These are phyloP conservation scores for Leptestheria dahalacensis DNA, from an alignment of 1,140 invertebrate species.

Conservation along the genomic window DNA sequence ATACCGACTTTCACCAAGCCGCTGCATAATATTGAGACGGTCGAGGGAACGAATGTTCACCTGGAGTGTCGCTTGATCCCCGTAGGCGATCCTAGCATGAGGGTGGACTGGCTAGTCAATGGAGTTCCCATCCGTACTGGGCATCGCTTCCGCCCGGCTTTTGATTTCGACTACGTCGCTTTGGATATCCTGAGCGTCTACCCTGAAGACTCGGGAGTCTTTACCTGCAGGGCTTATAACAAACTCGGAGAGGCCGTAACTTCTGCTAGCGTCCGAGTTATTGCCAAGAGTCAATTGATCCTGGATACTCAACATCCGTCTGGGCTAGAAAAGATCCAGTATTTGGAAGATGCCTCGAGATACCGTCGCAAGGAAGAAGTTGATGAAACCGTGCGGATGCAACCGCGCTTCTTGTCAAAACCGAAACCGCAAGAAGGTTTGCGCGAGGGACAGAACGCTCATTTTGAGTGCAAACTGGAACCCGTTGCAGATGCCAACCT, in stretches of 20 bases:
- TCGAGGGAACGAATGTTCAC: constrained; percentile 84
- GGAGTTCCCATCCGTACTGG: constrained; percentile 54
- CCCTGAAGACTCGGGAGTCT: constrained; percentile 90
- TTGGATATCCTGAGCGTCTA: constrained; percentile 90
- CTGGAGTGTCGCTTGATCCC: constrained; percentile 84
- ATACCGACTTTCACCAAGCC: constrained; percentile 73
- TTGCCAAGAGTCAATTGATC: constrained; percentile 66
- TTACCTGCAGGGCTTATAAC: constrained; percentile 81
- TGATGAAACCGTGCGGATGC: constrained; percentile 66
- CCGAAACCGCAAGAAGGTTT: constrained; percentile 71
- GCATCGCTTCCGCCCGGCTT: constrained; percentile 84
- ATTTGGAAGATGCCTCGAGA: constrained; percentile 69
- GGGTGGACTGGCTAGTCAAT: constrained; percentile 94
- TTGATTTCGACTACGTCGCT: constrained; percentile 95
- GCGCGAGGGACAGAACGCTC: constrained; percentile 78
- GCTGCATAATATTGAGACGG: constrained; percentile 75
- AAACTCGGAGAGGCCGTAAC: constrained; percentile 87
- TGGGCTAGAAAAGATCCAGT: constrained; percentile 77
- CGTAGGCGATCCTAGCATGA: constrained; percentile 86
- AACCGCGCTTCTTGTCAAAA: constrained; percentile 66
- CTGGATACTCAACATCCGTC: constrained; percentile 72
- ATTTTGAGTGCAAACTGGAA: constrained; percentile 94
- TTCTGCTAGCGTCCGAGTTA: constrained; percentile 44
- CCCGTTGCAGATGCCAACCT: constrained; percentile 88
- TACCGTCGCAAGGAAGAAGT: constrained; percentile 58